Base-by-base conservation (phyloP, 2,113 vertebrate genomes). In the Microcebus griseorufus region DNA sequence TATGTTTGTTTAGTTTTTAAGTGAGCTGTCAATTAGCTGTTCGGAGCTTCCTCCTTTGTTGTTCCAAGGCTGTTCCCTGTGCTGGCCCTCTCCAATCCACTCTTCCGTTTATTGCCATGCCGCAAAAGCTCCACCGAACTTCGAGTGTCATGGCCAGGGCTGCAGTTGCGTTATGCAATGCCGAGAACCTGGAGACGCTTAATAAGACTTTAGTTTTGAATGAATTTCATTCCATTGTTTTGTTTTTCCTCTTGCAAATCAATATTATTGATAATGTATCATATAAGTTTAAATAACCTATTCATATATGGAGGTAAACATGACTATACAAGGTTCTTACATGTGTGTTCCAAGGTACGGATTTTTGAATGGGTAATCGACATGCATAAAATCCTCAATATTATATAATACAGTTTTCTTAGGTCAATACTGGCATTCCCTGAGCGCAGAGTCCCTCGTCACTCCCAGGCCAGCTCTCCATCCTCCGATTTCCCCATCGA, bases 401-500 rank as follows among this genome's bases (percentile, higher is more conserved):
- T 22, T 9, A 3, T 2, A 16, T 2, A n/a, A 11, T 6, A 55
- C 5, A 5, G 53, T 55, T 53, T 39, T 25, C 53, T 55, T 13
- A 1, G 12, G 81, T 34, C 58, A 5, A 16, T 7, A 0, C 32
- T 9, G 3, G 32, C 32, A 4, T 7, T 3, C 9, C 13, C 53
- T 12, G 45, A 78, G 17, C 25, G 20, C 29, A 22, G 22, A 27
- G 5, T 11, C 18, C 22, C n/a, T 14, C 29, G 1, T 69, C 45
- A 25, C 1, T 10, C 25, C 65, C 73, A n/a, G 32, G 83, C 5
- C 14, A 1, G 39, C 34, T 14, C 23, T 3, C 25, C 18, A 2
- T 4, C 75, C 51, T 22, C 79, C 14, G 3, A 8, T 4, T 27
- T 13, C 51, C 39, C 9, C 3, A 0, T 0, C 10, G 7, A 27